Evolutionary conservation across 2,888 invertebrate species (phyloP), one percentile per base, ranked within the genome.

Genomic region (Criorhina ranunculi): DNA sequence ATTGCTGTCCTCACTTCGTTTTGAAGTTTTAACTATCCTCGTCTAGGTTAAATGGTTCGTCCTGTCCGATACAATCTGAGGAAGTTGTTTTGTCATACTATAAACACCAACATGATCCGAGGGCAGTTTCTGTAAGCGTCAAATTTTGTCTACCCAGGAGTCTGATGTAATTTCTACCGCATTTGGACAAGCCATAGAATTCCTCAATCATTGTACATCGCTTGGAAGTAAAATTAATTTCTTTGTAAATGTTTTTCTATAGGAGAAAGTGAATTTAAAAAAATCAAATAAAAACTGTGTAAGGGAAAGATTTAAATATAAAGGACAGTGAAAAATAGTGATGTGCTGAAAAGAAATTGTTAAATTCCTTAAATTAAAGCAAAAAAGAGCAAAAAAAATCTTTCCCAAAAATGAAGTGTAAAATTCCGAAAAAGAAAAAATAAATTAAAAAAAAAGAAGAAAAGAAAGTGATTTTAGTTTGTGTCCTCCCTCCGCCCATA

Each of bases 251-350:
- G 24, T 77, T 40, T 55, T 51, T 35, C 17, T 29, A 11, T 31
- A 15, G 40, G 15, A 60, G 35, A 35, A 72, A 76, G 29, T 53
- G 57, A 15, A 55, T 9, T 24, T n/a, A 33, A 24, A 42, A 53
- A 35, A 15, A n/a, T 62, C 35, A 67, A 37, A 72, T 75, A 60
- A 33, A 53, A 60, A 69, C 67, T 55, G 69, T 75, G 72, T 31
- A 75, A 55, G 73, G 70, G 72, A 79, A 79, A 78, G 70, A 53
- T 53, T 15, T 70, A 29, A 35, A 46, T 24, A 1, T 3, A 67
- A 59, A 42, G 40, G 72, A 79, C 72, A 70, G 79, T 79, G 79
- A 67, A 72, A 53, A 6, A 42, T 40, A 76, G 75, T 76, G 75
- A 24, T 76, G 75, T 76, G 75, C 57, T 7, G 9, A 33, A 44